phyloP scores from a whole-genome alignment of 2,888 invertebrate species.

The Theretra japonica region DNA sequence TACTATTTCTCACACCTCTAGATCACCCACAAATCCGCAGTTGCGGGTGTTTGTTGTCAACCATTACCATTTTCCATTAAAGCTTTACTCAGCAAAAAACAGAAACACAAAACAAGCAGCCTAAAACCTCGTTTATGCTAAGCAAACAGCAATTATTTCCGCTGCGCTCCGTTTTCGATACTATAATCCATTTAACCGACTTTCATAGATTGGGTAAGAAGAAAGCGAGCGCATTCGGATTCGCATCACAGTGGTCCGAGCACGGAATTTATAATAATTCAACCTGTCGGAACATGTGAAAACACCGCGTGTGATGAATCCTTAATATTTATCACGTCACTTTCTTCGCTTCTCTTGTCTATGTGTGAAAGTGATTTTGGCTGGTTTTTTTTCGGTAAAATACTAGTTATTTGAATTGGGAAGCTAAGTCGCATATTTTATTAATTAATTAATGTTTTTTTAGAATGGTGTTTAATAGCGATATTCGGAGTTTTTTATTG shows the following conservation, averaged over 20 bases:
- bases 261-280: constrained; percentile 70
- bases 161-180: constrained; percentile 1
- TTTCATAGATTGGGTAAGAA: constrained; percentile 58
- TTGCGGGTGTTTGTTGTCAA: no score
- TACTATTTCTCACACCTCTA: no score
- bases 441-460: no score
- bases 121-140: not conserved
- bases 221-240: constrained; percentile 59
- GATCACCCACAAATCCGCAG: no score
- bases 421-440: no score
- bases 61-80: no score
- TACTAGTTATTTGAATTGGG: not conserved
- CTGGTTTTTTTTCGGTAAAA: constrained; percentile 30
- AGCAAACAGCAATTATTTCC: constrained; percentile 13
- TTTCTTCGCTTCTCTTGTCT: constrained; percentile 50
- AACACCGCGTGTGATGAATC: constrained; percentile 66
- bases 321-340: constrained; percentile 51
- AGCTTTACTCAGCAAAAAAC: no score
- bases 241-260: constrained; percentile 60
- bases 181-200: constrained; percentile 38
- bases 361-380: constrained; percentile 45
- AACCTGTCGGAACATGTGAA: constrained; percentile 65
- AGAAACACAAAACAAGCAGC: not conserved
- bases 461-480: no score
- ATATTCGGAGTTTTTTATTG: no score